These are phyloP conservation scores for Anguilla obscura DNA, from an alignment of 2,797 vertebrate species.

Conservation along the genomic window DNA sequence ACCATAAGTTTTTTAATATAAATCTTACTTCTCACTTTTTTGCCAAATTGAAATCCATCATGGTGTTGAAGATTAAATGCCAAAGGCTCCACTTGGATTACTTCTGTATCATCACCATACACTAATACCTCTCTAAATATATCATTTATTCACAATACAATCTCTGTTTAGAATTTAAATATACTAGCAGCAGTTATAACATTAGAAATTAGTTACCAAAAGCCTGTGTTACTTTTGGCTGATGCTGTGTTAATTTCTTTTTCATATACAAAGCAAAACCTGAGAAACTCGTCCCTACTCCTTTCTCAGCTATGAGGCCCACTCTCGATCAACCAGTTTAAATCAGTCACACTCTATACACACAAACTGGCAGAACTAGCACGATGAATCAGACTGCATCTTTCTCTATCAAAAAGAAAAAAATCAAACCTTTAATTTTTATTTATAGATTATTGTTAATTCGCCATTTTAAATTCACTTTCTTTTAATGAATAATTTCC, in stretches of 20 bases:
- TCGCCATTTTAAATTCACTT: no score
- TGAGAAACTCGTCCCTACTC: slow-evolving; percentile 20
- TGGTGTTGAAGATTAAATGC: not conserved
- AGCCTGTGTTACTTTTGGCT: not conserved
- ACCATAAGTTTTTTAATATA: not conserved
- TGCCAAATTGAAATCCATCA: not conserved
- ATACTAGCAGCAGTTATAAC: not conserved
- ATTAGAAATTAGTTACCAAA: not conserved
- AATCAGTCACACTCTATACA: not conserved
- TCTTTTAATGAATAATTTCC: not conserved
- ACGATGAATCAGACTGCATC: not conserved
- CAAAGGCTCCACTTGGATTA: not conserved
- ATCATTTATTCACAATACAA: not conserved
- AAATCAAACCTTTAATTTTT: no score
- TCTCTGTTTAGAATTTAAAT: not conserved
- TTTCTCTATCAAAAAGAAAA: not conserved
- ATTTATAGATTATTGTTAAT: no score
- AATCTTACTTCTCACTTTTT: not conserved
- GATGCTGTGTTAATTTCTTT: not conserved
- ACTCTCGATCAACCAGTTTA: slow-evolving; percentile 42
- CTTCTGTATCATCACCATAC: not conserved
- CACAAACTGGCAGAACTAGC: not conserved
- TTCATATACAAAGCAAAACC: not conserved
- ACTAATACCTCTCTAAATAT: not conserved
- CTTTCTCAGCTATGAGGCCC: slow-evolving; percentile 1